These are phyloP conservation scores for Salvator merianae DNA, from an alignment of 2,113 vertebrate genomes.

Conservation along the genomic window DNA sequence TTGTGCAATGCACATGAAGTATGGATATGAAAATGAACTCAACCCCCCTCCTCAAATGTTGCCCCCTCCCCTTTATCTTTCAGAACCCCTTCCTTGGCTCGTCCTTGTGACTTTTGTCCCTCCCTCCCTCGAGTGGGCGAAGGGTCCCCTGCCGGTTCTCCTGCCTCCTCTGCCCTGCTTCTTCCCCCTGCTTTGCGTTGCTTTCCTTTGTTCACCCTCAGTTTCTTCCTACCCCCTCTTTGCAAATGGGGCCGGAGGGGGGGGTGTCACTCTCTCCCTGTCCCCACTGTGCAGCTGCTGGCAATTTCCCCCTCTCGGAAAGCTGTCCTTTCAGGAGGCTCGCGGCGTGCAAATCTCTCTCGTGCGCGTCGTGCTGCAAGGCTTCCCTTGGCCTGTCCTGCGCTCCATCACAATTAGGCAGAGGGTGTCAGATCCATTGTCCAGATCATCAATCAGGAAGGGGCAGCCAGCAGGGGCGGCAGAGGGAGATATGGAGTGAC, in stretches of 20 bases:
- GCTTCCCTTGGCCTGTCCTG: neutral
- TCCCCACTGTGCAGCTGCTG: constrained; percentile 76
- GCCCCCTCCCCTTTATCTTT: no score
- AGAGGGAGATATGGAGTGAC: constrained; percentile 28
- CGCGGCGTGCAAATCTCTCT: neutral
- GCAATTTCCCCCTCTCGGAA: constrained; percentile 23
- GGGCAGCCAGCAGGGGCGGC: neutral
- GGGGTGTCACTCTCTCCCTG: no score
- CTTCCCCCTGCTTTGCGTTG: no score
- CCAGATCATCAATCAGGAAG: constrained; percentile 23
- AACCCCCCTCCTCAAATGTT: no score
- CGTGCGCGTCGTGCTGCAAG: neutral
- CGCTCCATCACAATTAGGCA: constrained; percentile 75
- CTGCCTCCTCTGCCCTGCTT: constrained; percentile 25
- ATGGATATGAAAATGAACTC: no score
- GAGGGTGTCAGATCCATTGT: constrained; percentile 77
- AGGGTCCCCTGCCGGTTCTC: constrained; percentile 23
- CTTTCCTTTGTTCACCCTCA: constrained; percentile 15
- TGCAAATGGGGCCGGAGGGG: neutral
- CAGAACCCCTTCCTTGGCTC: no score
- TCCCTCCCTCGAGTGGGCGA: neutral
- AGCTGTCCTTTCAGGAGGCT: constrained; percentile 13
- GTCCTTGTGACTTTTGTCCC: neutral
- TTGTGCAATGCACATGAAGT: no score
- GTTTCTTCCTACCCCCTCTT: constrained; percentile 31